Evolutionary conservation across 2,797 vertebrate genomes (phyloP).

Genomic region (Rhincodon typus): DNA sequence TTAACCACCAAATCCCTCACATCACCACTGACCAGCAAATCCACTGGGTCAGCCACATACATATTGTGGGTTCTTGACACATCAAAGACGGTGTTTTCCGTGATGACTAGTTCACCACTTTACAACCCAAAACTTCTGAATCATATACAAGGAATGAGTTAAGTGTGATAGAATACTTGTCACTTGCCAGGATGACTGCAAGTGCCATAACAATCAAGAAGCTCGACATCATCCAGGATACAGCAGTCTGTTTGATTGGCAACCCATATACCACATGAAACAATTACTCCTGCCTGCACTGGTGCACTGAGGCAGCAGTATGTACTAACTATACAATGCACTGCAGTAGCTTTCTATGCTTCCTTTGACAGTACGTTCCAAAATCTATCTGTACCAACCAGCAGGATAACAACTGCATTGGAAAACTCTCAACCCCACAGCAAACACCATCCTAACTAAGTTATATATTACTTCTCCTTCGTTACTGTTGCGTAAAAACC

Average conservation of each 20-base stretch:
- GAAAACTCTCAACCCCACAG: not conserved
- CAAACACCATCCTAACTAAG: not conserved
- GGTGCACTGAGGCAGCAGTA: not conserved
- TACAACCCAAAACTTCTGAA: not conserved
- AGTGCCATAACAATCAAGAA: not conserved
- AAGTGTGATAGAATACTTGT: not conserved
- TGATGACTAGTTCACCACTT: not conserved
- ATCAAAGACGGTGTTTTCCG: not conserved
- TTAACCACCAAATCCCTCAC: not conserved
- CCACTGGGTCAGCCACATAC: not conserved
- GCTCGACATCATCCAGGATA: not conserved
- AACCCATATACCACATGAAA: not conserved
- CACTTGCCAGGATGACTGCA: not conserved
- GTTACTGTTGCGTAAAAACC: not conserved
- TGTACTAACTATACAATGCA: not conserved
- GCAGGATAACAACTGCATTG: not conserved
- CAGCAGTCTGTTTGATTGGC: not conserved
- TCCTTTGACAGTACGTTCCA: not conserved
- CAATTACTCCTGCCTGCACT: not conserved
- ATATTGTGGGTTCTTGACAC: not conserved
- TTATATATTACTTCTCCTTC: not conserved
- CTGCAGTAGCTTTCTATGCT: not conserved
- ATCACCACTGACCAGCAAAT: not conserved
- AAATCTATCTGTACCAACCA: not conserved
- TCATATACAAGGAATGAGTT: not conserved